phyloP scores from a whole-genome alignment of 2,113 vertebrate genomes.

The Carassius carassius region DNA sequence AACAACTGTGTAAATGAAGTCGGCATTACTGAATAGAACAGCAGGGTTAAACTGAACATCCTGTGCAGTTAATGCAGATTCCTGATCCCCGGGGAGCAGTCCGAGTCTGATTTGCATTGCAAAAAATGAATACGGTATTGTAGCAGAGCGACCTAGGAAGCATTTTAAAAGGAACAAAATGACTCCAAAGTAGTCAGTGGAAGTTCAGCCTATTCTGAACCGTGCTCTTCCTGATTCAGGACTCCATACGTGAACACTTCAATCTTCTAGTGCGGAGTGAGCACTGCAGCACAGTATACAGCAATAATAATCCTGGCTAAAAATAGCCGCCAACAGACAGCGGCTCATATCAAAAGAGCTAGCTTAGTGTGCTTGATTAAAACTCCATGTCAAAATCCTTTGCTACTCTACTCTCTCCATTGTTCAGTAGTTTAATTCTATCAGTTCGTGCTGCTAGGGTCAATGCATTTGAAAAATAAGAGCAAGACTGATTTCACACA shows the following conservation, averaged over 20 bases:
- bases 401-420: not conserved
- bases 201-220: not conserved
- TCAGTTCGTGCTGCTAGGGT: conserved; percentile 13
- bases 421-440: conserved; percentile 27
- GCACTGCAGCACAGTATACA: conserved; percentile 41
- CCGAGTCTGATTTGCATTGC: conserved; percentile 24
- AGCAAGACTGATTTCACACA: not conserved
- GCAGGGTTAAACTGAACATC: conserved; percentile 38
- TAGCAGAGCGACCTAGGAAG: not conserved
- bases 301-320: conserved; percentile 59
- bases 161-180: not conserved
- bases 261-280: not conserved
- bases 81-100: not conserved
- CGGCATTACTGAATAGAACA: not conserved
- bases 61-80: conserved; percentile 5
- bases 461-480: not conserved
- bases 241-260: conserved; percentile 30
- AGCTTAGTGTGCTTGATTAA: conserved; percentile 27
- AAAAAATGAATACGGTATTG: conserved; percentile 8
- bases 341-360: conserved; percentile 40
- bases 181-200: not conserved
- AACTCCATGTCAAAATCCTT: conserved; percentile 25
- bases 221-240: not conserved
- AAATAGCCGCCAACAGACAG: conserved; percentile 44
- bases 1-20: conserved; percentile 47